Conservation (phyloP, 2,888 invertebrate species). For the Phasia obesa region DNA sequence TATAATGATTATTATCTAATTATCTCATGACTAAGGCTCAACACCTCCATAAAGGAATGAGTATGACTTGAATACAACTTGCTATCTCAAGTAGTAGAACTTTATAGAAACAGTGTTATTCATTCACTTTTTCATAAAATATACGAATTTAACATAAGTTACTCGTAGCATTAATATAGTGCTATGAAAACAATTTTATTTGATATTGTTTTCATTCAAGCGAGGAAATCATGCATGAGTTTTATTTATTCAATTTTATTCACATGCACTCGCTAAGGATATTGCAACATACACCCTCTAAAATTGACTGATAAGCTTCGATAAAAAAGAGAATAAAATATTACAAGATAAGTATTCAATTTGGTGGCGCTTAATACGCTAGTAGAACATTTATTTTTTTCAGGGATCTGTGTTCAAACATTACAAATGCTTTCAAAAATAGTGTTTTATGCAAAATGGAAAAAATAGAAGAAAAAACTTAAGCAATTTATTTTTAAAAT, state of each 20-base stretch:
- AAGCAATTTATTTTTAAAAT: background rate
- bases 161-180: background rate
- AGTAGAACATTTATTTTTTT: background rate
- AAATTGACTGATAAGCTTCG: conserved; percentile 11
- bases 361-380: background rate
- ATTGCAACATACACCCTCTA: background rate
- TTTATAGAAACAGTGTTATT: no score
- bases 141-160: background rate
- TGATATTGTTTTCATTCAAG: background rate
- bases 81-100: no score
- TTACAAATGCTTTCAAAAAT: background rate
- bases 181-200: background rate
- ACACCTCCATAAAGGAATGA: no score
- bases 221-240: conserved; percentile 47
- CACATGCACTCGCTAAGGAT: background rate
- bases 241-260: conserved; percentile 9
- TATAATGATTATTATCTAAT: no score
- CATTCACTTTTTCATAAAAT: no score
- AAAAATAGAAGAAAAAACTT: background rate
- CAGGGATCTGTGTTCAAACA: background rate
- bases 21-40: no score
- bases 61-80: no score
- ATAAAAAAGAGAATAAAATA: conserved; percentile 39
- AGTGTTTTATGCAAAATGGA: background rate
- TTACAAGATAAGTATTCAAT: conserved; percentile 6